Evolutionary conservation across 2,888 invertebrate genomes (phyloP), one percentile per base, ranked within the genome.

Genomic region (Melangyna quadrimaculata): DNA sequence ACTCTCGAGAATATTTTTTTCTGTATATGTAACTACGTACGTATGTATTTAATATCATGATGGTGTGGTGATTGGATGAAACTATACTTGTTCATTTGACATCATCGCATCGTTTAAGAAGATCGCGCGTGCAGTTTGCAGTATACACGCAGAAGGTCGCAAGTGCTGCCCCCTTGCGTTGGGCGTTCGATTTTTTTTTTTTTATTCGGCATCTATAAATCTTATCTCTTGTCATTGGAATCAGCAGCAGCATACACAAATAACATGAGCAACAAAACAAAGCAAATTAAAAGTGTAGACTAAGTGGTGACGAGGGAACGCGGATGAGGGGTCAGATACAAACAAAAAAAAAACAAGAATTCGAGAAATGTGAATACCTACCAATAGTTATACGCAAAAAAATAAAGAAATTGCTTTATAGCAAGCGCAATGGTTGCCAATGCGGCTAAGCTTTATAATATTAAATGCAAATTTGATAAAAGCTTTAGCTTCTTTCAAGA

Each of bases 191-290:
- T 81, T 73, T 35, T 7, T 57, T 29, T 51, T 71, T 32, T 86
- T 74, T 77, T 51, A 73, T 75, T 77, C 81, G 81, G 86, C 86
- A 86, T 81, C 71, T 75, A 81, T 81, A 86, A 86, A 86, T 86
- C 81, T 81, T 86, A 86, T 86, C 86, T 81, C 65, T 81, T 86
- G 86, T 86, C 80, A 84, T 84, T 84, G 70, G 80, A 84, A 72
- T 37, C 65, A 83, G 51, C 79, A 83, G 37, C 63, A 63, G 43
- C 59, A 12, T 43, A 70, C 63, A 83, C 70, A 83, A 83, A 71
- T 59, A 74, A 83, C 48, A 73, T 59, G 10, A 65, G 70, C 73
- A 40, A 73, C 51, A 45, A 72, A 72, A 67, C 72, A 78, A 78
- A 78, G 57, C 55, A 74, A 79, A 79, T 78, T 78, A 83, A 83